phyloP scores from a whole-genome alignment of 2,797 vertebrate genomes.

The Enteromius unitaeniatus region DNA sequence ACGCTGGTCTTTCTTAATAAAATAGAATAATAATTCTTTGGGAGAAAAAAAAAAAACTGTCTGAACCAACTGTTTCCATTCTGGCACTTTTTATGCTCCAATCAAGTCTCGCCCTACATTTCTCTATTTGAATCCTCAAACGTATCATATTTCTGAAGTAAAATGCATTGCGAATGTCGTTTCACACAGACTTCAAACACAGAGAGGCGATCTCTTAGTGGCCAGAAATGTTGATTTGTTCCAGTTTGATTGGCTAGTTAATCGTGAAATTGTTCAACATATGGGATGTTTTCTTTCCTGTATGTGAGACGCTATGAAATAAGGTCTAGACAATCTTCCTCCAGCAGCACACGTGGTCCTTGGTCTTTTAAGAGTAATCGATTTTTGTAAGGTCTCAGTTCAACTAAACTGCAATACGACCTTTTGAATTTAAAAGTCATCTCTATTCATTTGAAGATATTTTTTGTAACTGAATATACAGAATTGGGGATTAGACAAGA shows the following conservation, averaged over 20 bases:
- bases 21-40: not conserved
- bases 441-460: constrained; percentile 3
- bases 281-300: constrained; percentile 9
- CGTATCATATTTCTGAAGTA: not conserved
- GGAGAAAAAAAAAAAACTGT: too few relatives aligned
- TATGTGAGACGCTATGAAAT: constrained; percentile 13
- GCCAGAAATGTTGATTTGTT: constrained; percentile 28
- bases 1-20: not conserved
- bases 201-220: not conserved
- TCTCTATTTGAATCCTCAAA: not conserved
- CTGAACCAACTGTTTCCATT: not conserved
- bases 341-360: constrained; percentile 8
- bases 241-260: constrained; percentile 13
- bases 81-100: not conserved
- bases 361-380: not conserved
- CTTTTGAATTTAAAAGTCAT: constrained; percentile 33
- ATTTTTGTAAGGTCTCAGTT: constrained; percentile 20
- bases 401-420: constrained; percentile 9
- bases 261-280: constrained; percentile 16
- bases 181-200: constrained; percentile 21
- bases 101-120: not conserved
- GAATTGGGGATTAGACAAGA: constrained; percentile 1
- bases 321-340: constrained; percentile 18
- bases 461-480: constrained; percentile 20
- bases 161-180: not conserved